These are phyloP conservation scores for Sarcophaga rosellei DNA, from an alignment of 2,888 invertebrate species.

Conservation along the genomic window DNA sequence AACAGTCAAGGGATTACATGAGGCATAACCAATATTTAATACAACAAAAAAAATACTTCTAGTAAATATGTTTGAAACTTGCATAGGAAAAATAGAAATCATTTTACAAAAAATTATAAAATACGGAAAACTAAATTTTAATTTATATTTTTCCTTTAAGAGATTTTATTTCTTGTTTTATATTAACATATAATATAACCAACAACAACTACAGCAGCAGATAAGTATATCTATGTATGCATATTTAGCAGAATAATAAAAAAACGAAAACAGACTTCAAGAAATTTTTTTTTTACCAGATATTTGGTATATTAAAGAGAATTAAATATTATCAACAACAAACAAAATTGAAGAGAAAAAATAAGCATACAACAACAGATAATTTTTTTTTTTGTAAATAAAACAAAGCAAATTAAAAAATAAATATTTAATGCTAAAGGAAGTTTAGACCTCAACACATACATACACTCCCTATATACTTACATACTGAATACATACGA, in stretches of 20 bases:
- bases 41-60: neutral
- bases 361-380: slow-evolving; percentile 12
- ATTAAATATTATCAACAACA: slow-evolving; percentile 19
- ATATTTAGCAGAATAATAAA: neutral
- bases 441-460: slow-evolving; percentile 42
- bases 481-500: neutral
- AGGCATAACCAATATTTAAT: neutral
- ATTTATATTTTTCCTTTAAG: neutral
- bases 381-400: slow-evolving; percentile 52
- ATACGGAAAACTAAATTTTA: neutral
- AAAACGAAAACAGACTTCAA: slow-evolving; percentile 4
- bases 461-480: neutral
- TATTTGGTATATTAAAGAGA: neutral
- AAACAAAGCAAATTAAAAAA: slow-evolving; percentile 64
- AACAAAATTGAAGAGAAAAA: slow-evolving; percentile 3
- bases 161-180: neutral
- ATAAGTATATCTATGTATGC: neutral
- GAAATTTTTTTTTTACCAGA: neutral
- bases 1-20: slow-evolving; percentile 15
- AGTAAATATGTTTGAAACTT: neutral
- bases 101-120: slow-evolving; percentile 42
- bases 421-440: slow-evolving; percentile 59
- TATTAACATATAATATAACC: neutral
- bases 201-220: neutral
- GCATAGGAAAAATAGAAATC: neutral